Conservation (phyloP, 2,113 vertebrate species). For the Rhizomys pruinosus region DNA sequence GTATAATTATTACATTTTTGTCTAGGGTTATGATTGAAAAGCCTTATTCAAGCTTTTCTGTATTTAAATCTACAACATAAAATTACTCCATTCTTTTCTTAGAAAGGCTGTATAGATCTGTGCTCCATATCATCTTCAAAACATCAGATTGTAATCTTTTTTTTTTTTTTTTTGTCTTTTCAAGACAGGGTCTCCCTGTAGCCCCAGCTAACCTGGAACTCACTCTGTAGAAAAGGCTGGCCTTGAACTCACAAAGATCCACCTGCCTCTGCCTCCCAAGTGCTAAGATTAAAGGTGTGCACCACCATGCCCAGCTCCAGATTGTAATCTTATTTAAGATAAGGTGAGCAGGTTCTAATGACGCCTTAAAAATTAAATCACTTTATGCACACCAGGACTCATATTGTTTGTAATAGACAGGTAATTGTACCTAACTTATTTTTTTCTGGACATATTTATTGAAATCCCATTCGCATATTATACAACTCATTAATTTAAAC, state of each 20-base stretch:
- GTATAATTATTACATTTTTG: slow-evolving; percentile 29
- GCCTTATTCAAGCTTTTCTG: neutral
- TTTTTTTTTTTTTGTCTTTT: too few species aligned
- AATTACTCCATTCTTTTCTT: slow-evolving; percentile 7
- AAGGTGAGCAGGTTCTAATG: neutral
- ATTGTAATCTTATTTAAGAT: slow-evolving; percentile 8
- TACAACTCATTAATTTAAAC: too few species aligned
- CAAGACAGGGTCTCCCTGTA: too few species aligned
- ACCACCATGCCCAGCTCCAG: too few species aligned
- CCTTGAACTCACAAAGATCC: too few species aligned
- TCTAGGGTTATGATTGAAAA: slow-evolving; percentile 11
- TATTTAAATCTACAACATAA: slow-evolving; percentile 29
- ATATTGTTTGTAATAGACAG: neutral
- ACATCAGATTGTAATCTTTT: neutral
- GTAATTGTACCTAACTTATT: neutral
- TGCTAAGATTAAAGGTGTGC: too few species aligned
- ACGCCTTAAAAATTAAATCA: neutral
- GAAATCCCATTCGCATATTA: too few species aligned
- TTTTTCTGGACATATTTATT: too few species aligned
- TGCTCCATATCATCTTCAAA: neutral
- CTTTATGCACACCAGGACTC: neutral
- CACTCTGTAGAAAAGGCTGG: too few species aligned
- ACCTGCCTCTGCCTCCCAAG: too few species aligned
- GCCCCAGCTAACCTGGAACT: too few species aligned
- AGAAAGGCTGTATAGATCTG: neutral